phyloP scores from a whole-genome alignment of 2,888 invertebrate genomes.

The Nemoura dubitans region DNA sequence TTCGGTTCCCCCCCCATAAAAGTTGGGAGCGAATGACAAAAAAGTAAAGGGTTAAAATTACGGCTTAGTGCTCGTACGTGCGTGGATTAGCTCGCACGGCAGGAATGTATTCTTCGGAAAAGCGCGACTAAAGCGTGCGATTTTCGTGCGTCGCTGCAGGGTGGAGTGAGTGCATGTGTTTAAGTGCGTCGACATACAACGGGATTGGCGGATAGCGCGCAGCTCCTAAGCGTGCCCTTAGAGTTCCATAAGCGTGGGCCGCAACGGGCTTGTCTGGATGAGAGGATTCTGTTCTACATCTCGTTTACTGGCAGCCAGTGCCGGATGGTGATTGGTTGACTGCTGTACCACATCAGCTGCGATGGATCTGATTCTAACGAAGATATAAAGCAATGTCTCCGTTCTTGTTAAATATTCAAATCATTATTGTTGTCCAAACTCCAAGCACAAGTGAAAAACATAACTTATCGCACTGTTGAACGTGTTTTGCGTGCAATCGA shows the following conservation, averaged over 20 bases:
- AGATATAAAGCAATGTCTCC: too few species aligned
- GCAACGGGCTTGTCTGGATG: neutral
- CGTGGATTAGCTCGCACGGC: neutral
- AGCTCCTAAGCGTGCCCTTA: neutral
- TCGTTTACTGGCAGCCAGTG: too few species aligned
- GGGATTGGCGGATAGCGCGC: neutral
- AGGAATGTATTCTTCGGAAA: neutral
- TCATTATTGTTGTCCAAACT: too few species aligned
- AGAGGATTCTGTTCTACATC: too few species aligned
- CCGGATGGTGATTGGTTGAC: too few species aligned
- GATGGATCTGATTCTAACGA: too few species aligned
- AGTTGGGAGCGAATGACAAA: neutral
- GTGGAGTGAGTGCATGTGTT: neutral
- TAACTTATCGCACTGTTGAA: too few species aligned
- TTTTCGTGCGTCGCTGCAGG: neutral
- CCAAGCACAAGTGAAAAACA: too few species aligned
- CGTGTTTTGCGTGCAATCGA: too few species aligned
- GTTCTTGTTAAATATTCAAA: too few species aligned
- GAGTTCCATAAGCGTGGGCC: neutral
- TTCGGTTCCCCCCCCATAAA: neutral
- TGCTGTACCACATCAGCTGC: too few species aligned
- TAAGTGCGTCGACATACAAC: neutral
- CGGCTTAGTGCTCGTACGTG: neutral
- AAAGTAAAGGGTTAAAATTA: neutral
- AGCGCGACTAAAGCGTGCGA: neutral